A percentile compares a stretch with the other conserved stretches of the same genome.
Evolutionary conservation across 1,140 invertebrate genomes (phyloP).

Genomic region (Ruditapes philippinarum): DNA sequence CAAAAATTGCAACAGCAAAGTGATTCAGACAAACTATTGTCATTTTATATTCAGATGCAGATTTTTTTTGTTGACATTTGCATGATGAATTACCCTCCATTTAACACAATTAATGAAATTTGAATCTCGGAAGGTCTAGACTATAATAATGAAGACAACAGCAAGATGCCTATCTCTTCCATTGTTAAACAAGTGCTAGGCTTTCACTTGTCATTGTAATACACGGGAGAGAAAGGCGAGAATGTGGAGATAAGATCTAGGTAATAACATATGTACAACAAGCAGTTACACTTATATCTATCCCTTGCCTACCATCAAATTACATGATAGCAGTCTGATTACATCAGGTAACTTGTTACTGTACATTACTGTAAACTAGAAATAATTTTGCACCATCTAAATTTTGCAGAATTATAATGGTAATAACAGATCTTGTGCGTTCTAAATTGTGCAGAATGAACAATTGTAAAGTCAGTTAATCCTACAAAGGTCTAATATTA

Average conservation of each 20-base stretch:
- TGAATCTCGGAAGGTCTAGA: conserved; percentile 12
- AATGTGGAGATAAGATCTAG: neutral
- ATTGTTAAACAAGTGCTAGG: neutral
- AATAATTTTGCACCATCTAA: no score
- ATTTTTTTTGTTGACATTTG: neutral
- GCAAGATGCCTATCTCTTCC: neutral
- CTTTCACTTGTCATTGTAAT: neutral
- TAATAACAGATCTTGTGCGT: no score
- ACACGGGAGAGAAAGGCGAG: neutral
- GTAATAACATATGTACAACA: conserved; percentile 2
- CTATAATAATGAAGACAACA: neutral
- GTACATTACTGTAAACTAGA: no score
- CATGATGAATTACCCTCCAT: neutral
- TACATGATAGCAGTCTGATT: no score
- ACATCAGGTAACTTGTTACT: neutral
- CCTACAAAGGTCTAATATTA: no score
- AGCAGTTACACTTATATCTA: conserved; percentile 5
- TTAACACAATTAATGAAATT: neutral
- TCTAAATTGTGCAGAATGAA: no score
- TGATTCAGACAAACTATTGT: no score
- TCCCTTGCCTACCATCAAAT: neutral
- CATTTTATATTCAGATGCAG: no score
- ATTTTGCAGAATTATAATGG: no score
- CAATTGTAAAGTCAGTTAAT: no score
- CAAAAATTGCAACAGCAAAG: no score